Evolutionary conservation across 1,140 invertebrate species (phyloP), one percentile per base, ranked within the genome.

Genomic region (Radopholus similis): DNA sequence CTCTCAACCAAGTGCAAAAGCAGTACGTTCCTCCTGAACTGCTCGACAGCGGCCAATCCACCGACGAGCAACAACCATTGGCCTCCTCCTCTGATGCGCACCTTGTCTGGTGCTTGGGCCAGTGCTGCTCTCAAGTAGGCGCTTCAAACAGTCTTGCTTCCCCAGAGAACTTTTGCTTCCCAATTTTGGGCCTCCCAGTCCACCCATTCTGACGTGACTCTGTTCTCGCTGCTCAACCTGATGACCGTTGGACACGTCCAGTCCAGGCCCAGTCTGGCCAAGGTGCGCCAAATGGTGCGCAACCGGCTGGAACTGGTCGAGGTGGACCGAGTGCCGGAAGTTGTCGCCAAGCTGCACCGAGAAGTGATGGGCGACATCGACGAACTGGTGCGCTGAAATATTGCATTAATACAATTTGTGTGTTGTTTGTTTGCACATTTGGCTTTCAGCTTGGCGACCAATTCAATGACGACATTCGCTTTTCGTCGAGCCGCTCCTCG

Each of bases 291-390:
- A 54, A 75, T 77, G 68, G 51, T 65, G 0, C 58, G 60, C 23
- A 74, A 74, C 49, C 34, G 51, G 40, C 21, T 77, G 9, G 55
- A 62, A 4, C 40, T 73, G 37, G 54, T 38, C 5, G 57, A 66
- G 13, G 23, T 37, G 15, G 59, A 18, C 28, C 26, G n/a, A 42
- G 65, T 73, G 1, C 64, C 18, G 13, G 62, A 75, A 40, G 1
- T 71, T 28, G n/a, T 74, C 8, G 28, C 37, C 11, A 42, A 23
- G n/a, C 15, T 74, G 26, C 75, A 70, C 54, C 28, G 66, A 18
- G 73, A 74, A 40, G 53, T 74, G 4, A 59, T 74, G 60, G 73
- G 73, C 0, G 74, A 74, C 58, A 57, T 77, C 35, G 73, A 74
- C 18, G 73, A 76, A 15, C 55, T 74, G 71, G 70, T 72, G 28